Base-by-base conservation (phyloP, 2,888 invertebrate genomes). In the Teleiodes luculella region DNA sequence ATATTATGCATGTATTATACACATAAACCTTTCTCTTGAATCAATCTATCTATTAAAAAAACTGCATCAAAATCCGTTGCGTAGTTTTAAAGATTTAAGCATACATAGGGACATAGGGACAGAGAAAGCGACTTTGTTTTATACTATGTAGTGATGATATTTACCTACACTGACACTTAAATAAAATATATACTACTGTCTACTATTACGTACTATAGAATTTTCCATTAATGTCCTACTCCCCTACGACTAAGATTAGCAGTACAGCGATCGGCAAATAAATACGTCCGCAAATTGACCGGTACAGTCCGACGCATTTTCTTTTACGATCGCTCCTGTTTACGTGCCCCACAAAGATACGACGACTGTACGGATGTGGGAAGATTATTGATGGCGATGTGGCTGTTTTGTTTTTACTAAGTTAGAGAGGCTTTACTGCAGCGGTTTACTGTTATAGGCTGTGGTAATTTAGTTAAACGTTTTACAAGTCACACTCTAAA, bases 341-440 rank as follows among this genome's bases (percentile, higher is more conserved):
- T 86, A 87, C 87, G 88, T 86, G 87, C 78, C 69, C 74, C 72
- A 78, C 78, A 75, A 80, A 86, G 86, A 86, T 86, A 86, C 78
- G 71, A 79, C 77, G 79, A 84, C 84, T 80, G 80, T 66, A 24
- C 3, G 0, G 69, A 77, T 50, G 14, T 56, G 0, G 0, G 61
- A 67, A 60, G 1, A 0, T 57, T 60, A 59, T 54, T 43, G 49
- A 13, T 37, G 39, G 24, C 6, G 70, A 46, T 50, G 31, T 28
- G 53, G 46, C 33, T 33, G 37, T 49, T 36, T 4, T 1, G 3
- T 35, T 37, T 37, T 37, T 2, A 14, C 7, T 4, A 4, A 37
- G 2, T 37, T 5, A 13, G 3, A n/a, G 35, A 8, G n/a, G 3
- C 3, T n/a, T 35, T 3, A 11, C 35, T n/a, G 8, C n/a, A n/a